Conservation (phyloP, 2,113 vertebrate species). For the Myotis lucifugus region DNA sequence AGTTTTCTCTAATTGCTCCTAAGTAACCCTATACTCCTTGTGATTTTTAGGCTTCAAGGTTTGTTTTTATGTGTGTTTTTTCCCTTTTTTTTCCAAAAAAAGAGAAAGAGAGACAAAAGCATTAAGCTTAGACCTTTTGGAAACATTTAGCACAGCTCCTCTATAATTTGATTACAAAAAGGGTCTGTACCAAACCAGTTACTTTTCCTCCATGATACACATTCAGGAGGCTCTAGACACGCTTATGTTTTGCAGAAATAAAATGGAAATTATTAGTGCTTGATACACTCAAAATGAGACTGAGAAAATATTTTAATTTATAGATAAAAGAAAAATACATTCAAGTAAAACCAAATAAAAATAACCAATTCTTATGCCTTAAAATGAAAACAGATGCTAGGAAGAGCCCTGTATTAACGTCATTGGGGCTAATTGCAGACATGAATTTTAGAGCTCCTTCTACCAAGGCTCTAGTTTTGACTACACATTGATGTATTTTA, state of each 20-base stretch:
- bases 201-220: neutral
- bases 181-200: neutral
- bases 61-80: neutral
- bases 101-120: neutral
- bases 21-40: neutral
- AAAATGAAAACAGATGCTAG: neutral
- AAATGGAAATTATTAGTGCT: conserved; percentile 6
- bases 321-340: neutral
- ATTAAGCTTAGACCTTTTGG: conserved; percentile 19
- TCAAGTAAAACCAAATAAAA: conserved; percentile 44
- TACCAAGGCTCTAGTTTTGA: neutral
- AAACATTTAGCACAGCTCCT: neutral
- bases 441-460: neutral
- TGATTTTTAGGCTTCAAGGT: neutral
- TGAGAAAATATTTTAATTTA: conserved; percentile 9
- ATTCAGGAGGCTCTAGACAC: neutral
- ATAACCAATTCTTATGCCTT: neutral
- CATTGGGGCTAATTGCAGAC: neutral
- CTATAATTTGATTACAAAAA: conserved; percentile 21
- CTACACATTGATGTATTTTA: neutral
- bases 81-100: neutral
- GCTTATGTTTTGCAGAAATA: conserved; percentile 46
- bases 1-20: neutral
- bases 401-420: neutral
- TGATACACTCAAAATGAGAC: neutral